Conservation (phyloP, 2,113 vertebrate genomes). For the Etia nguti region DNA sequence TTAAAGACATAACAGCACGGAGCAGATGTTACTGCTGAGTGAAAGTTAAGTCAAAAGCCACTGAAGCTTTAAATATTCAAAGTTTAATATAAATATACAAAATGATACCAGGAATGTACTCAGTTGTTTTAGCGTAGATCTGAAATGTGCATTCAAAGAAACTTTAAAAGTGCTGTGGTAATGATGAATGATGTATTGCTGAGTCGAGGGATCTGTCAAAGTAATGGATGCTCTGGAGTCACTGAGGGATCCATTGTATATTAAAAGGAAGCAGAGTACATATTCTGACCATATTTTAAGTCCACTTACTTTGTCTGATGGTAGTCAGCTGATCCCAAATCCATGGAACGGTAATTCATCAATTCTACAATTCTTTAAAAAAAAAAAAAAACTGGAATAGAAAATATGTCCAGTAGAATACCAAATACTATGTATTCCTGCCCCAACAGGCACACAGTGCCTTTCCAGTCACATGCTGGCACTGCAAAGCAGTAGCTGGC, state of each 20-base stretch:
- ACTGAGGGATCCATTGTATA: not conserved
- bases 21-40: conserved; percentile 5
- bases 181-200: conserved; percentile 44
- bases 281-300: not conserved
- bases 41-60: not conserved
- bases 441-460: not conserved
- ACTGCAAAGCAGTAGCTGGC: not conserved
- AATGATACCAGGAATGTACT: not conserved
- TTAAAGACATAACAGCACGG: not conserved
- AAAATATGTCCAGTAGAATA: not conserved
- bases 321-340: not conserved
- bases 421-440: not conserved
- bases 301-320: not conserved
- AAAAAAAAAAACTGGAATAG: not conserved
- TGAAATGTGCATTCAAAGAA: not conserved
- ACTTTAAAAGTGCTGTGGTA: conserved; percentile 28
- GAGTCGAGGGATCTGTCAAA: conserved; percentile 33
- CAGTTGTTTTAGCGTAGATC: not conserved
- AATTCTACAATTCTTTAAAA: not conserved
- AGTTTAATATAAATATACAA: not conserved
- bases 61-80: not conserved
- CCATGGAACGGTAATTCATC: not conserved
- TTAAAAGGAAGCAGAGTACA: not conserved
- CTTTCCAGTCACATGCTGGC: not conserved
- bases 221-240: conserved; percentile 39